phyloP scores from a whole-genome alignment of 2,113 vertebrate genomes.

The Bos indicus region DNA sequence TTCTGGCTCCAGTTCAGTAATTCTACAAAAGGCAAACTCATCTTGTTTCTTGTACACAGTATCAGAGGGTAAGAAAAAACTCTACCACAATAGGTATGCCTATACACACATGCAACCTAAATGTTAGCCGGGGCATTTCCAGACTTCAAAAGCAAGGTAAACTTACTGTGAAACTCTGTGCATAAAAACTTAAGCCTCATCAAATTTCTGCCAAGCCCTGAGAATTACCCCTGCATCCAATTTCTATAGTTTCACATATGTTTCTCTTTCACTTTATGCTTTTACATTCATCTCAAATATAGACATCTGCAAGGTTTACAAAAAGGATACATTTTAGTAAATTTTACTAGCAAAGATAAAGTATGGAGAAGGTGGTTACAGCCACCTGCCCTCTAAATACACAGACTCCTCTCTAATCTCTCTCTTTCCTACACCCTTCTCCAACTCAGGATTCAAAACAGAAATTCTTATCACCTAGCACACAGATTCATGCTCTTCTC shows the following conservation, averaged over 20 bases:
- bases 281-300: not conserved
- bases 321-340: not conserved
- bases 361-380: not conserved
- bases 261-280: not conserved
- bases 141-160: not conserved
- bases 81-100: rapidly evolving
- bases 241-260: not conserved
- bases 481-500: not conserved
- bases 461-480: not conserved
- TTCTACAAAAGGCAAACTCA: not conserved
- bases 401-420: not conserved
- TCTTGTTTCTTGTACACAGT: not conserved
- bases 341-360: not conserved
- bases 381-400: not conserved
- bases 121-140: not conserved
- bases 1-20: not conserved
- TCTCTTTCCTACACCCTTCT: not conserved
- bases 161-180: not conserved
- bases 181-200: not conserved
- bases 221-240: not conserved
- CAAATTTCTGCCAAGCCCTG: not conserved
- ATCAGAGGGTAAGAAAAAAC: not conserved
- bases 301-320: not conserved
- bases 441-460: not conserved
- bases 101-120: rapidly evolving